phyloP scores from a whole-genome alignment of 2,888 invertebrate species.

The Deilephila porcellus region DNA sequence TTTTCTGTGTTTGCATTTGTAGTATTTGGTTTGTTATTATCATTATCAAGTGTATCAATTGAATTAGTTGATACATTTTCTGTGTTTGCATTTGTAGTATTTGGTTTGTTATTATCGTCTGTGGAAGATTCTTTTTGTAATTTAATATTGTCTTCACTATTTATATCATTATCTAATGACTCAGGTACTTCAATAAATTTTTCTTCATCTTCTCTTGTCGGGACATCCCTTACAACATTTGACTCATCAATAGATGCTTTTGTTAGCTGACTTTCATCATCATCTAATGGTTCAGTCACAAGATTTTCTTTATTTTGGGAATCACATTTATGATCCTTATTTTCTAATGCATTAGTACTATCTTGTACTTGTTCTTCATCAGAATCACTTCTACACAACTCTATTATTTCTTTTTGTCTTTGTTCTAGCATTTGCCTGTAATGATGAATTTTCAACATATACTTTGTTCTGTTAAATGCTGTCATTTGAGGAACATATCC shows the following conservation, averaged over 20 bases:
- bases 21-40: too few relatives aligned
- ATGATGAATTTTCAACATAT: constrained; percentile 29
- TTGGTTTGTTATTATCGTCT: not conserved
- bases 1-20: constrained; percentile 1
- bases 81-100: not conserved
- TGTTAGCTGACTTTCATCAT: not conserved
- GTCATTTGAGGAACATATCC: too few relatives aligned
- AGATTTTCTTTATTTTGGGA: not conserved
- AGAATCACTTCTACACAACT: constrained; percentile 89
- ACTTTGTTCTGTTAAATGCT: not conserved
- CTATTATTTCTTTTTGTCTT: constrained; percentile 89
- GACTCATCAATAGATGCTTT: not conserved
- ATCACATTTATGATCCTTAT: constrained; percentile 8
- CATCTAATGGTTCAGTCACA: not conserved
- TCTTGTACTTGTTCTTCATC: constrained; percentile 39
- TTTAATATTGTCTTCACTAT: not conserved
- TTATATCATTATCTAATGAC: not conserved
- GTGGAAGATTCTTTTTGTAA: not conserved
- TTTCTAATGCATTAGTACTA: not conserved
- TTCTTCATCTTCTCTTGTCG: not conserved
- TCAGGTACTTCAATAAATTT: not conserved
- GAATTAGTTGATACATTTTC: not conserved
- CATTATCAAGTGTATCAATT: not conserved
- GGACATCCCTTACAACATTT: not conserved
- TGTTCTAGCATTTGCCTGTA: constrained; percentile 87